Percentiles rank a stretch among this genome's conserved stretches.
Conservation (phyloP, 2,797 vertebrate species). For the Acanthis flammea region DNA sequence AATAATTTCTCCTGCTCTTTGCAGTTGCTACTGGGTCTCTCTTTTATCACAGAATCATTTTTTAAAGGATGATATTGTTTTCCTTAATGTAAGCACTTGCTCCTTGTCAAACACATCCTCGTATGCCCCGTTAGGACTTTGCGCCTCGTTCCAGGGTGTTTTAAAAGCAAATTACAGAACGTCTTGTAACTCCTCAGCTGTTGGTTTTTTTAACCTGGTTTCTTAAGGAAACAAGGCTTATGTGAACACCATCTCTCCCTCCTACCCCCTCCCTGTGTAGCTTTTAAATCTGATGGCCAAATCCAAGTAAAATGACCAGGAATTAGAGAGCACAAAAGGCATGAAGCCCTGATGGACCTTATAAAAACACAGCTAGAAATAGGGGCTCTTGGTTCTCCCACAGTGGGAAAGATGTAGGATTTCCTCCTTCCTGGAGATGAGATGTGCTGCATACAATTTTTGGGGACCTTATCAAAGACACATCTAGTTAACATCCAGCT, state of each 20-base stretch:
- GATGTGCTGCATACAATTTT: not conserved
- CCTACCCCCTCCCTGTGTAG: not conserved
- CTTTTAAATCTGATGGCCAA: not conserved
- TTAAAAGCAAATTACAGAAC: slow-evolving; percentile 17
- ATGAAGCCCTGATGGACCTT: not conserved
- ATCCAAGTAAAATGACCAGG: not conserved
- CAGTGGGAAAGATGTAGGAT: not conserved
- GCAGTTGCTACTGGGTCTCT: not conserved
- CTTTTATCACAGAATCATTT: not conserved
- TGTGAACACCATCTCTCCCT: not conserved
- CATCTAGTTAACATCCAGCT: not conserved
- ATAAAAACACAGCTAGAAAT: not conserved
- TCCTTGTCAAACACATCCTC: slow-evolving; percentile 40
- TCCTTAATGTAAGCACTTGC: not conserved
- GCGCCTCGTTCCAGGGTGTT: not conserved
- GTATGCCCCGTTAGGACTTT: slow-evolving; percentile 13
- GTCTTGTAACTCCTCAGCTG: slow-evolving; percentile 29
- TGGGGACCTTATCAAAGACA: not conserved
- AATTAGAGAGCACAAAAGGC: not conserved
- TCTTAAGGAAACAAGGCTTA: slow-evolving; percentile 15
- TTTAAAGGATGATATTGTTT: slow-evolving; percentile 3
- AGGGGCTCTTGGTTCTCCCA: not conserved
- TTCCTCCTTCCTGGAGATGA: not conserved
- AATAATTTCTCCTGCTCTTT: not conserved
- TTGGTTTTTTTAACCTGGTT: slow-evolving; percentile 9